Evolutionary conservation across 2,113 vertebrate genomes (phyloP).

Genomic region (Poicephalus meyeri): DNA sequence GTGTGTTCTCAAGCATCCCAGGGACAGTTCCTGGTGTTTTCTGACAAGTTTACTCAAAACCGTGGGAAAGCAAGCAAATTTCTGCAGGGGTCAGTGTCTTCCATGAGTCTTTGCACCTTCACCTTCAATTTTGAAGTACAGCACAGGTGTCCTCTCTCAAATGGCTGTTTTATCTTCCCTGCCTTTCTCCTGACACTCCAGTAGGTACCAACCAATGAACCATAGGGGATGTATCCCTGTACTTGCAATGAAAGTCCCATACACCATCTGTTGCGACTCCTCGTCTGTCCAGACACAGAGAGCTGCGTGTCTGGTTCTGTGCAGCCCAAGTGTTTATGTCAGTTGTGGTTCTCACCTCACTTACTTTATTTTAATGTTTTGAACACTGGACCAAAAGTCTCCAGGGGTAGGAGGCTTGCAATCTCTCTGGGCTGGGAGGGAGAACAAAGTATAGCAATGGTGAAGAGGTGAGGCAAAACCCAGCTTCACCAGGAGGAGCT

Average conservation of each 20-base stretch:
- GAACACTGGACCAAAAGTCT: neutral
- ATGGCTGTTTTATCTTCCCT: neutral
- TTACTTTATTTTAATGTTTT: neutral
- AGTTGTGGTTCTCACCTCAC: neutral
- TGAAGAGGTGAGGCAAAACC: neutral
- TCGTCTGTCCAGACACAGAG: rapidly evolving
- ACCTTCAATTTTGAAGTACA: neutral
- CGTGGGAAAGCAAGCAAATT: neutral
- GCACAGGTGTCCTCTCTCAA: rapidly evolving
- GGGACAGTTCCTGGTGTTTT: neutral
- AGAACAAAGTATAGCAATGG: neutral
- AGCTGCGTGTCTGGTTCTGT: neutral
- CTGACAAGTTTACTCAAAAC: neutral
- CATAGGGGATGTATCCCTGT: neutral
- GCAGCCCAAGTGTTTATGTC: neutral
- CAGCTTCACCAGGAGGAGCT: neutral
- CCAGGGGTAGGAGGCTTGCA: neutral
- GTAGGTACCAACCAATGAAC: neutral
- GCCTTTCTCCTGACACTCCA: neutral
- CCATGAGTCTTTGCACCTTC: neutral
- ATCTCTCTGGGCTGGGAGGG: neutral
- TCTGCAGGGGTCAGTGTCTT: neutral
- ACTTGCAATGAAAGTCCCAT: neutral
- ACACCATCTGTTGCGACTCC: rapidly evolving
- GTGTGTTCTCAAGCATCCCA: neutral